These are phyloP conservation scores for Plecturocebus donacophilus DNA, from an alignment of 2,113 vertebrate species.

Conservation along the genomic window DNA sequence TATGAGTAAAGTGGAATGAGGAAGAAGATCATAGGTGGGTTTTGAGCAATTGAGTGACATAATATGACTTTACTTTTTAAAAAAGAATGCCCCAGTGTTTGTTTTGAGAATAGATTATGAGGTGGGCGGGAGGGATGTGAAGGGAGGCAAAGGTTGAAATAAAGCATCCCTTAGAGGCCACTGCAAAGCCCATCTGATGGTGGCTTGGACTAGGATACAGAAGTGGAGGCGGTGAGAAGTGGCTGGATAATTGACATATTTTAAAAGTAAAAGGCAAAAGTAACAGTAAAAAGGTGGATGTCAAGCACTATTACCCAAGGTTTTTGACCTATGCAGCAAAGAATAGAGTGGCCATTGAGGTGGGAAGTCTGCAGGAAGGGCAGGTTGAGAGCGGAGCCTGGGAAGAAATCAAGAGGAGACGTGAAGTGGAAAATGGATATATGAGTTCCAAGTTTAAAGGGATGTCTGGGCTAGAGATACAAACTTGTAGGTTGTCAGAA, in stretches of 20 bases:
- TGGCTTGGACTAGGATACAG: neutral
- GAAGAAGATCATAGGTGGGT: neutral
- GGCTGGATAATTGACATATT: neutral
- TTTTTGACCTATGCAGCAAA: neutral
- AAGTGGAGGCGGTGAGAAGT: neutral
- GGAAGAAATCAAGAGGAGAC: neutral
- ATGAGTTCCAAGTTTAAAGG: neutral
- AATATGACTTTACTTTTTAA: neutral
- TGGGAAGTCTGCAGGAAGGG: neutral
- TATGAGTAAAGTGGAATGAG: neutral
- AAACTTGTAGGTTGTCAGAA: neutral
- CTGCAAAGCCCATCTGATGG: neutral
- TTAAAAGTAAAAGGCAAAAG: neutral
- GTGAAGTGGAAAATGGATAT: neutral
- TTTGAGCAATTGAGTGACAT: neutral
- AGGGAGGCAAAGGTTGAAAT: neutral
- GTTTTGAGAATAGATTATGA: neutral
- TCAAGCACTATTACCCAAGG: neutral
- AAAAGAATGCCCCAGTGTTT: neutral
- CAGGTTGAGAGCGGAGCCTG: neutral
- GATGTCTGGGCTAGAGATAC: neutral
- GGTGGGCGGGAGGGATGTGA: accelerated
- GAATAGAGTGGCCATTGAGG: neutral
- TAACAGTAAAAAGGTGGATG: neutral
- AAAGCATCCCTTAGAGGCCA: neutral